These are phyloP conservation scores for Fopius arisanus DNA, from an alignment of 1,140 invertebrate genomes.

Conservation along the genomic window DNA sequence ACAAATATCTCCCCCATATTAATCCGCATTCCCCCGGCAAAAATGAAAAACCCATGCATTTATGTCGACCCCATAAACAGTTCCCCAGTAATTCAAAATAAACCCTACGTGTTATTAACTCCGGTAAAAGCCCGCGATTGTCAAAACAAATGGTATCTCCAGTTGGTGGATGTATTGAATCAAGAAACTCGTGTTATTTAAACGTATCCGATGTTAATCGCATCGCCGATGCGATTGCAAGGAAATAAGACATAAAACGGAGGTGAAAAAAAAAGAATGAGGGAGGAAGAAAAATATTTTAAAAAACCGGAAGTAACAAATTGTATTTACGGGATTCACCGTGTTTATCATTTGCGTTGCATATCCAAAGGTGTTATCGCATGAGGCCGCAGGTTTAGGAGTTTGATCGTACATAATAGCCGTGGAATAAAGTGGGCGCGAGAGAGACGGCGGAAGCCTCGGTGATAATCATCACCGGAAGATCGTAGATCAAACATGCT, in stretches of 20 bases:
- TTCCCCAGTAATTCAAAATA: constrained; percentile 40
- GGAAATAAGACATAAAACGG: neutral
- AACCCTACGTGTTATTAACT: constrained; percentile 57
- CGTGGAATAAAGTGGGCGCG: neutral
- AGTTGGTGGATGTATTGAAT: constrained; percentile 7
- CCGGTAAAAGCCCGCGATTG: constrained; percentile 46
- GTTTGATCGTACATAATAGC: constrained; percentile 1
- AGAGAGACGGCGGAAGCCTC: neutral
- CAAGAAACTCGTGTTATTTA: constrained; percentile 3
- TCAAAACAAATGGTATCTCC: constrained; percentile 45
- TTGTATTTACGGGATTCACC: constrained; percentile 32
- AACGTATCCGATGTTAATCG: neutral
- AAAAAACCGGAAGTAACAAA: constrained; percentile 34
- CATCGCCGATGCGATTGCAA: neutral
- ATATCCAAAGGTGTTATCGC: constrained; percentile 32
- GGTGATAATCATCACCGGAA: constrained; percentile 54
- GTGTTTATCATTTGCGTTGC: constrained; percentile 32
- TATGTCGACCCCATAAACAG: constrained; percentile 4
- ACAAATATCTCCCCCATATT: neutral
- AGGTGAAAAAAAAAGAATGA: neutral
- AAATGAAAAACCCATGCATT: constrained; percentile 11
- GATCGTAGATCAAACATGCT: constrained; percentile 64
- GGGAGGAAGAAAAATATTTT: neutral
- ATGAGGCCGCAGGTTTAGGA: neutral
- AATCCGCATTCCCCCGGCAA: neutral